Evolutionary conservation across 2,797 vertebrate species (phyloP).

Genomic region (Balearica regulorum): DNA sequence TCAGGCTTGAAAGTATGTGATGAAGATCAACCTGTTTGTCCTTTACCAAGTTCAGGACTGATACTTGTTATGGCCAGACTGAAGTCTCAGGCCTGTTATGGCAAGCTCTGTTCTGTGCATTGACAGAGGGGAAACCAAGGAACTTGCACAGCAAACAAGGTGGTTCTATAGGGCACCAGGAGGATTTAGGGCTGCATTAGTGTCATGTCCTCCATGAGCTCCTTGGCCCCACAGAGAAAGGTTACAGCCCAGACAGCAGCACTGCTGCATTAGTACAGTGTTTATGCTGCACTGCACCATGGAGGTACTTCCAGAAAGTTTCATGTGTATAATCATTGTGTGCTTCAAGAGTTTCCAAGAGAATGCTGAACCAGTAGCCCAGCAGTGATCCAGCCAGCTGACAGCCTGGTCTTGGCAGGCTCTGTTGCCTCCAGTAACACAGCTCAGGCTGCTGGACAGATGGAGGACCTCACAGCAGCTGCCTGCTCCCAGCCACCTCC

Average conservation of each 20-base stretch:
- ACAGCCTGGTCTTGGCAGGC: not conserved
- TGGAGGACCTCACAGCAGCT: not conserved
- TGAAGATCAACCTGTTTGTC: not conserved
- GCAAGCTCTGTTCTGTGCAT: not conserved
- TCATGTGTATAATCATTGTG: not conserved
- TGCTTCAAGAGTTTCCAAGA: not conserved
- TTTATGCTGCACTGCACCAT: slow-evolving; percentile 15
- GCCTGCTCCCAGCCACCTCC: not conserved
- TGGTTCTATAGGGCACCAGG: not conserved
- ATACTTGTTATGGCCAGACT: not conserved
- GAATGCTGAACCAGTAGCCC: not conserved
- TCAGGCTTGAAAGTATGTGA: not conserved
- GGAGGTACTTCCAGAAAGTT: not conserved
- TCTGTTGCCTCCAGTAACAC: not conserved
- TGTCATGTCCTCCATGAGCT: not conserved
- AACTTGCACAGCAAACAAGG: not conserved
- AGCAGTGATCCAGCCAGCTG: not conserved
- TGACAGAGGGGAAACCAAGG: not conserved
- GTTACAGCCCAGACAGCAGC: not conserved
- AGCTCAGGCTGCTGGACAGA: not conserved
- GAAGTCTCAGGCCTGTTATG: not conserved
- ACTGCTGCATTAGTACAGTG: not conserved
- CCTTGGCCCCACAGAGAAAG: not conserved
- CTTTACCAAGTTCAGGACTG: not conserved
- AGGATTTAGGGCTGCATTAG: not conserved